These are phyloP conservation scores for Ferdinandea cuprea DNA, from an alignment of 2,888 invertebrate genomes.

Conservation along the genomic window DNA sequence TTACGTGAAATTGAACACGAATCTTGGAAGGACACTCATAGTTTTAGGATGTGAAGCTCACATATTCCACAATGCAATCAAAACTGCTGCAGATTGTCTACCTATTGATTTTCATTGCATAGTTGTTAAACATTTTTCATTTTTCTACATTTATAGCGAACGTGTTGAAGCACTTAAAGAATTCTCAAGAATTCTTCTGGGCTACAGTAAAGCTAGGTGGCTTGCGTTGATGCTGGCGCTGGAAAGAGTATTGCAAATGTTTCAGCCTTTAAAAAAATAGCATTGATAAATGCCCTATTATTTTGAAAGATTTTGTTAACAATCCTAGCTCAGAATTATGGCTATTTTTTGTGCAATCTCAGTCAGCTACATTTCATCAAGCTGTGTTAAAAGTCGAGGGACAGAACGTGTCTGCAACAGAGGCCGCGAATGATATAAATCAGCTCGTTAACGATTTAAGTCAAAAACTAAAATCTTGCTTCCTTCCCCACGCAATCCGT, in stretches of 20 bases:
- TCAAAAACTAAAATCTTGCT: too few relatives aligned
- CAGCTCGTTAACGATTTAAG: too few relatives aligned
- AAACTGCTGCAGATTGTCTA: constrained; percentile 23
- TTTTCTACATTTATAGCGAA: constrained; percentile 10
- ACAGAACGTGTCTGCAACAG: too few relatives aligned
- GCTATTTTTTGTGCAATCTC: too few relatives aligned
- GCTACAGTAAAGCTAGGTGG: constrained; percentile 52
- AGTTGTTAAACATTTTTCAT: constrained; percentile 46
- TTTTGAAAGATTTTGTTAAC: constrained; percentile 47
- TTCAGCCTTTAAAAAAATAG: constrained; percentile 37
- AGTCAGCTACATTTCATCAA: too few relatives aligned
- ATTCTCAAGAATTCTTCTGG: constrained; percentile 51
- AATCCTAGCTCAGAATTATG: too few relatives aligned
- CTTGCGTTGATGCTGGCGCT: constrained; percentile 51
- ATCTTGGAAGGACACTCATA: constrained; percentile 22
- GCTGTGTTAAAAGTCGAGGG: too few relatives aligned
- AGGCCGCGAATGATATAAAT: too few relatives aligned
- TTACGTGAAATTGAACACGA: constrained; percentile 24
- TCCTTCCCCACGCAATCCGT: constrained; percentile 25
- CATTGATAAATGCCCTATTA: too few relatives aligned
- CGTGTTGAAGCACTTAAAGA: too few relatives aligned
- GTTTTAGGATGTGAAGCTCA: neutral
- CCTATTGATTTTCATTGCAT: constrained; percentile 53
- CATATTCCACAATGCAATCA: too few relatives aligned
- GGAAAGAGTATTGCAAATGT: constrained; percentile 47